Base-by-base conservation (phyloP, 2,888 invertebrate species). In the Chirona hameri region DNA sequence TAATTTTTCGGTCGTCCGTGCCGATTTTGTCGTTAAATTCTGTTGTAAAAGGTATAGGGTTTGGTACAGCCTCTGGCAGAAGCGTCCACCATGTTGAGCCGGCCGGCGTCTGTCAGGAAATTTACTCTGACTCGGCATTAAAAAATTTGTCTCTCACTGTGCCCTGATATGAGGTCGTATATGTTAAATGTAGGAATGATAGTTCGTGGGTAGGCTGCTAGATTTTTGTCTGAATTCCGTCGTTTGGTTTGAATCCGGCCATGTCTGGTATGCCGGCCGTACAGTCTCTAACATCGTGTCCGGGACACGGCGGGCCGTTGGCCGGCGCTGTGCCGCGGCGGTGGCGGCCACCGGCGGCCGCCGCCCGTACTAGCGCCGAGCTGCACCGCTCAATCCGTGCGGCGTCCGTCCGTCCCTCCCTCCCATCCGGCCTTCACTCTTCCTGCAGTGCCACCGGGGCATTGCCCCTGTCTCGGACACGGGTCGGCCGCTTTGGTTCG, bases 71-170 rank as follows among this genome's bases (percentile, higher is more conserved):
- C 76, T 76, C 76, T 76, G 46, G 24, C 76, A 76, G 31, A 76
- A 31, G 46, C 76, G 76, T 76, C 76, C 76, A 76, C 76, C 76
- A 76, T 76, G 46, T 76, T 76, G 76, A 5, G 76, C 76, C 76
- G 76, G 46, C 76, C 39, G 46, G 46, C 46, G 46, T 27, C 46
- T 1, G 76, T 21, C 9, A 24, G 18, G 46, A 46, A 76, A 76
- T 27, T n/a, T 46, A 4, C 9, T 24, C 24, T 10, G 39, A 39
- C 39, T 76, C 24, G 46, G 46, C 76, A 46, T 46, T 0, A 10
- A 10, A 7, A 76, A 76, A 76, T 27, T 46, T 76, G 46, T 24
- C 24, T 46, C 21, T 46, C 39, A 21, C n/a, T 24, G 9, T 39
- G 27, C 39, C 46, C 4, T 15, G 46, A 24, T 76, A 12, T 76